phyloP scores from a whole-genome alignment of 1,140 invertebrate genomes.

The Polyergus mexicanus region DNA sequence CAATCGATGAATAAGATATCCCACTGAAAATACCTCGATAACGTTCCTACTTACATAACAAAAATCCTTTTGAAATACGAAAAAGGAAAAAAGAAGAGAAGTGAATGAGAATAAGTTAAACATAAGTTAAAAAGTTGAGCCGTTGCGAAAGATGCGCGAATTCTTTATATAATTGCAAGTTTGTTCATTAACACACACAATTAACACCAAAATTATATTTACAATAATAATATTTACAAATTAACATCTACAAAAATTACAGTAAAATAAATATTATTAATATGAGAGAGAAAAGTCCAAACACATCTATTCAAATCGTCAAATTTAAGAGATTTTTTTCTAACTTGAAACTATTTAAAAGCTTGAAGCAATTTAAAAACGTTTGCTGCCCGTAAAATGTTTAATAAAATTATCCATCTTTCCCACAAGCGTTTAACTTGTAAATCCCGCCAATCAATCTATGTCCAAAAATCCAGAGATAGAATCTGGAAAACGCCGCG shows the following conservation, averaged over 20 bases:
- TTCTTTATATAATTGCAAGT: neutral
- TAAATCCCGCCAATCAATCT: conserved; percentile 16
- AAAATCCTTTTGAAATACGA: neutral
- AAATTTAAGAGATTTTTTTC: neutral
- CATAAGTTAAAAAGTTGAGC: conserved; percentile 6
- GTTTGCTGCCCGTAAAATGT: neutral
- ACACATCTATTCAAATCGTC: neutral
- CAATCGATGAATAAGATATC: conserved; percentile 31
- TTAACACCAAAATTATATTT: neutral
- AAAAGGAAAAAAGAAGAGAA: neutral
- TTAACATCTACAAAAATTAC: neutral
- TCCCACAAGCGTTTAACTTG: neutral
- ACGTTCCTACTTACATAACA: neutral
- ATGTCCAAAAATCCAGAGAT: neutral
- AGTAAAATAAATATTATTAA: neutral
- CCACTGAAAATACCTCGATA: conserved; percentile 7
- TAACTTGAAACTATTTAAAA: neutral
- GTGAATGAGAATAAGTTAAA: neutral
- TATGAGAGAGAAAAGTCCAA: neutral
- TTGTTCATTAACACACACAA: neutral
- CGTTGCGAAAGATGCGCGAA: neutral
- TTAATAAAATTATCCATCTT: neutral
- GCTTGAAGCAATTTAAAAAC: conserved; percentile 20
- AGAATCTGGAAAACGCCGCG: neutral
- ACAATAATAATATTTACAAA: too few relatives aligned